Conservation (phyloP, 2,888 invertebrate genomes). For the Tipula lateralis region DNA sequence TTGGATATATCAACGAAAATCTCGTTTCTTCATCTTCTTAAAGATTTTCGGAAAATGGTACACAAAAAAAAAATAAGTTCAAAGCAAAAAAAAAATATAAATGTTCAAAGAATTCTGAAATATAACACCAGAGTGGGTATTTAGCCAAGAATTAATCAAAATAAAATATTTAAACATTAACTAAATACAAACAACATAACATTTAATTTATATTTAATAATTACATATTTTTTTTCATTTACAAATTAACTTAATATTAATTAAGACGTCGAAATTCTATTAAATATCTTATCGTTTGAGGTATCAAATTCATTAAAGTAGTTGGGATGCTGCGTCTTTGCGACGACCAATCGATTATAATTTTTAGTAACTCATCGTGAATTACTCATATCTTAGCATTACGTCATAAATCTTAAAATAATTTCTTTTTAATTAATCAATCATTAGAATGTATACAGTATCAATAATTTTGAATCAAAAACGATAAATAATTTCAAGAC, state of each 20-base stretch:
- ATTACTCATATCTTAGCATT: no score
- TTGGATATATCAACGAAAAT: background rate
- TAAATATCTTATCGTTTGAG: no score
- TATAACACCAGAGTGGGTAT: background rate
- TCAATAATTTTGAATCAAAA: no score
- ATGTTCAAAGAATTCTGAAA: background rate
- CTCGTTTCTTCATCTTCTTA: background rate
- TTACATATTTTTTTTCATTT: background rate
- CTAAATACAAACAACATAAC: background rate
- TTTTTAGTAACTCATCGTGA: no score
- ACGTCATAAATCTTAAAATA: no score
- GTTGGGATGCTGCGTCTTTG: no score
- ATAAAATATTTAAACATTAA: conserved; percentile 6
- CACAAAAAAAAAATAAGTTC: background rate
- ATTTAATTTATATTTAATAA: background rate
- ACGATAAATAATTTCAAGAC: no score
- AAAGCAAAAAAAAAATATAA: background rate
- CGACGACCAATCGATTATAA: no score
- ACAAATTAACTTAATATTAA: background rate
- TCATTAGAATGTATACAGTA: no score
- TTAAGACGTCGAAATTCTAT: background rate
- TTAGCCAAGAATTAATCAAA: background rate
- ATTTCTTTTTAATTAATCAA: no score
- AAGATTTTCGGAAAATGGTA: background rate
- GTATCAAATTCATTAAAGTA: no score